Evolutionary conservation across 2,113 vertebrate genomes (phyloP).

Genomic region (Cricetomys ansorgei): DNA sequence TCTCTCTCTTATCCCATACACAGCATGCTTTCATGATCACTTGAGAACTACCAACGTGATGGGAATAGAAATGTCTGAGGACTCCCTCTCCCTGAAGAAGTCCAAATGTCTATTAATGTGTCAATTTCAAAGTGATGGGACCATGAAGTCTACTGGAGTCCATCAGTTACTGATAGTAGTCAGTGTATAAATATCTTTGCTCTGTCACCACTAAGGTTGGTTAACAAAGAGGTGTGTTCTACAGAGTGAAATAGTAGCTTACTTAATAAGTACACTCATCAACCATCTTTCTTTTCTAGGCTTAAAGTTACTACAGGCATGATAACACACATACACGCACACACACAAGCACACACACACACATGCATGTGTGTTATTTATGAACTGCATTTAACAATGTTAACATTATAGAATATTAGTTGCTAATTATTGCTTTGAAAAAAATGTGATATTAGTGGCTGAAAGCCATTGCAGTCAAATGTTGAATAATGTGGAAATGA

Average conservation of each 20-base stretch:
- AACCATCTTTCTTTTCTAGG: background rate
- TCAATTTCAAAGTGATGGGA: background rate
- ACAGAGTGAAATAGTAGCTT: background rate
- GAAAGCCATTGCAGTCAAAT: conserved; percentile 9
- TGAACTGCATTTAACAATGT: background rate
- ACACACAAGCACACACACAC: background rate
- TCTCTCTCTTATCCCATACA: too few species aligned
- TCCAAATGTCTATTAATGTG: background rate
- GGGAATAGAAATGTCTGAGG: background rate
- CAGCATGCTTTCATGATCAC: background rate
- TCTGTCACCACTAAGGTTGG: background rate
- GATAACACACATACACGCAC: too few species aligned
- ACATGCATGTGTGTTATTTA: background rate
- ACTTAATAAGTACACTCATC: background rate
- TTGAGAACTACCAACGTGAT: background rate
- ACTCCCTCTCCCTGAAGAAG: background rate
- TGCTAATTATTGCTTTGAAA: conserved; percentile 24
- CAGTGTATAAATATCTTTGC: background rate
- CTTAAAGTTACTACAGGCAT: background rate
- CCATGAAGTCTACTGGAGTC: background rate
- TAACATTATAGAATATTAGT: conserved; percentile 23
- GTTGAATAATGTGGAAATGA: conserved; percentile 10
- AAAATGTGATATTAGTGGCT: conserved; percentile 25
- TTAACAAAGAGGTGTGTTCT: background rate
- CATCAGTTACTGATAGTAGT: background rate